Evolutionary conservation across 2,797 vertebrate genomes (phyloP).

Genomic region (Arnoldichthys spilopterus): DNA sequence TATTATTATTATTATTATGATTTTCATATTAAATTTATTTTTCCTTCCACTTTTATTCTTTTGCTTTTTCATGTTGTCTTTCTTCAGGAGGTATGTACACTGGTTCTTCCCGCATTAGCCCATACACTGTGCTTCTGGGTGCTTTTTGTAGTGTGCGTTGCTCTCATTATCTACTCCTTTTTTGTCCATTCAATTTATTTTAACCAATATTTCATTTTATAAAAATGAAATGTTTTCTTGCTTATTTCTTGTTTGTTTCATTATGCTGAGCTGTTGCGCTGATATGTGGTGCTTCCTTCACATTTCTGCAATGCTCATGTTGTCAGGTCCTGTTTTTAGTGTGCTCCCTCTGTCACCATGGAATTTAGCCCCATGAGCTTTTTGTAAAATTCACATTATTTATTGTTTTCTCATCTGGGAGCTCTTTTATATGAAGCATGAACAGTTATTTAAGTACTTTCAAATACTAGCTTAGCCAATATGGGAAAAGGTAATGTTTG

Average conservation of each 20-base stretch:
- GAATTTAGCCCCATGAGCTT: neutral
- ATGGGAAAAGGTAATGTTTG: neutral
- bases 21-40: constrained; percentile 75
- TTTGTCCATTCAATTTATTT: constrained; percentile 56
- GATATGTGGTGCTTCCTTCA: constrained; percentile 46
- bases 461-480: neutral
- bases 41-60: constrained; percentile 84
- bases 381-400: neutral
- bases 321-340: constrained; percentile 18
- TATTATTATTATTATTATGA: constrained; percentile 64
- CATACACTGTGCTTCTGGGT: constrained; percentile 68
- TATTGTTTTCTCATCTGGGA: neutral
- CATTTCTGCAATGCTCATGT: constrained; percentile 31
- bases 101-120: constrained; percentile 68
- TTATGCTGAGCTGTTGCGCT: constrained; percentile 41
- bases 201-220: constrained; percentile 63
- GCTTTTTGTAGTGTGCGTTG: constrained; percentile 69
- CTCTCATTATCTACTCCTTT: constrained; percentile 67
- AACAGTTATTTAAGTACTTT: neutral
- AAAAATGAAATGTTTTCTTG: constrained; percentile 65
- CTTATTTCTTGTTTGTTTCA: constrained; percentile 16
- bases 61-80: constrained; percentile 88
- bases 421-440: neutral
- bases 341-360: constrained; percentile 27
- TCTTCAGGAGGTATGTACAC: constrained; percentile 97